Base-by-base conservation (phyloP, 2,113 vertebrate genomes). In the Mus pahari region DNA sequence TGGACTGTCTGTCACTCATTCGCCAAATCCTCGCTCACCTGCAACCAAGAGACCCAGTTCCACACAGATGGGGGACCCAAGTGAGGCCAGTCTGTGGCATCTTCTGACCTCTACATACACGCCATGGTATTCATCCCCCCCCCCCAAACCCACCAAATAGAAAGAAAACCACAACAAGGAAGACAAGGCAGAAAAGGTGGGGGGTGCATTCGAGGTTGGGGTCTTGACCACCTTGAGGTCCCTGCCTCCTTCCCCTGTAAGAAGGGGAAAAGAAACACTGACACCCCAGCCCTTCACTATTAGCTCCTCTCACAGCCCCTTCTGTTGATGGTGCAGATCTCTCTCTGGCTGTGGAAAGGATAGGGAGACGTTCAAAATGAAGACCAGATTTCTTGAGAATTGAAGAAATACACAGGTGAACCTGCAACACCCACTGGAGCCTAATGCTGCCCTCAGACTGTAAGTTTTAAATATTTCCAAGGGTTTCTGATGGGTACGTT, bases 401-500 rank as follows among this genome's bases (percentile, higher is more conserved):
- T 36, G 28, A 22, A 66, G 68, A 94, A 95, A 79, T 71, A 71
- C 62, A 68, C 89, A 78, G 31, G 26, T 71, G 45, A 64, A 68
- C 58, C 68, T 70, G 81, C 14, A 55, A 71, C 73, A 53, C 62
- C 62, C 70, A 14, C 2, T 0, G 22, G 26, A 88, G 90, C 26
- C 24, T 60, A 20, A 42, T 33, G 60, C 26, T 75, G 39, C n/a
- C 64, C 60, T 58, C 53, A 55, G 89, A 92, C 45, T 39, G 13
- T 9, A 60, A 93, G 78, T 36, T 10, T 70, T 79, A 24, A 14
- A 66, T 50, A 11, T 86, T 92, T 82, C 77, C 90, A 42, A 82
- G 71, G 75, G 33, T 93, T 87, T 22, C 55, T 94, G 90, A 94
- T 89, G 82, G 93, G 75, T 71, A 60, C 7, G 91, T 93, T 84